Percentiles rank a stretch among this genome's conserved stretches.
Conservation (phyloP, 2,888 invertebrate species). For the Dolichopus griseipennis region DNA sequence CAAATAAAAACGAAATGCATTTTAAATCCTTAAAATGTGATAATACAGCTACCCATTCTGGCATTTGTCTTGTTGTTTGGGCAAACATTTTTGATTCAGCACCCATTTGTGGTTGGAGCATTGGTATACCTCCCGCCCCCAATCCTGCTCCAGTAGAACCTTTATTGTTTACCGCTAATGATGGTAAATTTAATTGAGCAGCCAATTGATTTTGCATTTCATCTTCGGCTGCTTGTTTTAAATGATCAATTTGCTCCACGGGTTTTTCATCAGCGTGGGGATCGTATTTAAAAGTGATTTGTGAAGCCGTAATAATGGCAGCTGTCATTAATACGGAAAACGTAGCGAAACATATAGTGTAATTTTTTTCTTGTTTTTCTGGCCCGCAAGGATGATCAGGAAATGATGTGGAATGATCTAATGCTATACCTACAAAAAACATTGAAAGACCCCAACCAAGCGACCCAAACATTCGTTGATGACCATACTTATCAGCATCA, state of each 20-base stretch:
- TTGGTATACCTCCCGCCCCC: constrained; percentile 25
- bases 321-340: constrained; percentile 95
- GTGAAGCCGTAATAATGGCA: constrained; percentile 84
- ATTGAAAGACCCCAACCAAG: constrained; percentile 97
- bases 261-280: constrained; percentile 42
- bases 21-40: constrained; percentile 83
- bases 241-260: constrained; percentile 32
- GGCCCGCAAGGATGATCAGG: constrained; percentile 87
- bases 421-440: constrained; percentile 88
- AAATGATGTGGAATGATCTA: constrained; percentile 95
- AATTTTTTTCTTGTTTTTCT: constrained; percentile 89
- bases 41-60: constrained; percentile 88
- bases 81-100: constrained; percentile 80
- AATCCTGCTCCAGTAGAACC: constrained; percentile 31
- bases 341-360: constrained; percentile 96
- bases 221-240: constrained; percentile 57
- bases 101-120: constrained; percentile 38
- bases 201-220: constrained; percentile 75
- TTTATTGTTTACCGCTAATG: constrained; percentile 51
- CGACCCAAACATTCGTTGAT: constrained; percentile 96
- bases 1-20: constrained; percentile 86
- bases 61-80: constrained; percentile 80
- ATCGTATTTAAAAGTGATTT: constrained; percentile 58
- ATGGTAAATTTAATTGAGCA: constrained; percentile 72
- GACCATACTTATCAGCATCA: constrained; percentile 83